Percentiles rank a stretch among this genome's conserved stretches.
Conservation (phyloP, 2,113 vertebrate species). For the Empidonax alnorum region DNA sequence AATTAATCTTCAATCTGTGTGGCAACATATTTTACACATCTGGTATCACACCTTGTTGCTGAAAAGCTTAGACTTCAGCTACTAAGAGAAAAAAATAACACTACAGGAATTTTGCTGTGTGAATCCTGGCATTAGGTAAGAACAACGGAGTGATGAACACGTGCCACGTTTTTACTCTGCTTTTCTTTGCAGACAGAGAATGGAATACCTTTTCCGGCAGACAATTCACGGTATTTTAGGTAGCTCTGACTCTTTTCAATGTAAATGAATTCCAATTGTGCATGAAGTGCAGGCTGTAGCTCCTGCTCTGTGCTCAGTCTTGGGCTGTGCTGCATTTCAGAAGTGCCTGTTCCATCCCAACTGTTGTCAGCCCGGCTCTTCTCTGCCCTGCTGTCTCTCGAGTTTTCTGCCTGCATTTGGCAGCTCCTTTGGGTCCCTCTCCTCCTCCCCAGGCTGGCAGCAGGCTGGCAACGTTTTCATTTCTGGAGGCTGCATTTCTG, state of each 20-base stretch:
- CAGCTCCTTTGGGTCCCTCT: constrained; percentile 27
- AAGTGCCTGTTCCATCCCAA: background rate
- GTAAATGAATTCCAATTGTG: background rate
- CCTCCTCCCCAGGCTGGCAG: background rate
- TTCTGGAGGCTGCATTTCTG: background rate
- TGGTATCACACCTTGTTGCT: background rate
- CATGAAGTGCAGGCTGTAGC: background rate
- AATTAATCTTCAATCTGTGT: background rate
- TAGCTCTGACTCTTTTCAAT: background rate
- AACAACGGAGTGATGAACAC: background rate
- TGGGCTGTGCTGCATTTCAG: background rate
- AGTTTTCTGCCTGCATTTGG: constrained; percentile 5
- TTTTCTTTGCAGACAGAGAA: background rate
- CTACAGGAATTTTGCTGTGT: background rate
- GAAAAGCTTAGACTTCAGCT: background rate
- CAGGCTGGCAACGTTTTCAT: constrained; percentile 8
- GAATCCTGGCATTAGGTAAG: background rate
- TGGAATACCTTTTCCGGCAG: background rate
- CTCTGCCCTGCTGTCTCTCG: background rate
- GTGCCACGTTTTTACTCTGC: background rate
- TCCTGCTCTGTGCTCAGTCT: background rate
- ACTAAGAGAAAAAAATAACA: background rate
- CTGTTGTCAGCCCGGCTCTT: background rate
- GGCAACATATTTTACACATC: background rate
- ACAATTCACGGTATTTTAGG: background rate